phyloP scores from a whole-genome alignment of 2,888 invertebrate genomes.

The Tyria jacobaeae region DNA sequence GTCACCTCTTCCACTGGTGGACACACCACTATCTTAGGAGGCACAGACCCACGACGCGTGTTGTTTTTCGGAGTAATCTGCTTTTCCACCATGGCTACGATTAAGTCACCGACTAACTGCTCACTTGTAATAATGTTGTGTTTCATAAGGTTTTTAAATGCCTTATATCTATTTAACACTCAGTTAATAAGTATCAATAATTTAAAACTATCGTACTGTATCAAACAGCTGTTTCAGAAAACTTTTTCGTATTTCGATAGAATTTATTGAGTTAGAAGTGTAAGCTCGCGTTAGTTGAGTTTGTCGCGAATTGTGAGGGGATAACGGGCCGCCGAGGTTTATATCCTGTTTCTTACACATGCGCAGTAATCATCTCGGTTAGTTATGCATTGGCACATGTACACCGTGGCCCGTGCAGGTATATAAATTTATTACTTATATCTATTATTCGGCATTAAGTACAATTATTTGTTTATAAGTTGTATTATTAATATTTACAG shows the following conservation, averaged over 20 bases:
- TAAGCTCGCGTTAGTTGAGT: conserved; percentile 16
- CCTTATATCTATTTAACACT: conserved; percentile 49
- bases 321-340: not conserved
- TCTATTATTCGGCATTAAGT: not conserved
- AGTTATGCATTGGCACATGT: not conserved
- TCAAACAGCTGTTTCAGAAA: conserved; percentile 55
- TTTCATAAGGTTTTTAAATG: conserved; percentile 74
- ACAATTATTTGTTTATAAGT: not conserved
- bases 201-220: conserved; percentile 36
- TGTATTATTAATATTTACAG: not conserved
- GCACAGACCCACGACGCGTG: conserved; percentile 66
- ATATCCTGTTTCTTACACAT: conserved; percentile 4
- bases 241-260: conserved; percentile 69
- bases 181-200: conserved; percentile 40
- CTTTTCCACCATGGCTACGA: conserved; percentile 63
- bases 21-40: conserved; percentile 82
- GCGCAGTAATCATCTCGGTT: not conserved
- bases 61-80: conserved; percentile 59
- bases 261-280: conserved; percentile 45
- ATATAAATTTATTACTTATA: not conserved
- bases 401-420: not conserved
- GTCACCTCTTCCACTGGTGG: conserved; percentile 84
- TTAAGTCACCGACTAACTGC: conserved; percentile 68
- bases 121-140: conserved; percentile 73
- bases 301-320: conserved; percentile 14